Conservation (phyloP, 1,140 invertebrate genomes). For the Sogatella furcifera region DNA sequence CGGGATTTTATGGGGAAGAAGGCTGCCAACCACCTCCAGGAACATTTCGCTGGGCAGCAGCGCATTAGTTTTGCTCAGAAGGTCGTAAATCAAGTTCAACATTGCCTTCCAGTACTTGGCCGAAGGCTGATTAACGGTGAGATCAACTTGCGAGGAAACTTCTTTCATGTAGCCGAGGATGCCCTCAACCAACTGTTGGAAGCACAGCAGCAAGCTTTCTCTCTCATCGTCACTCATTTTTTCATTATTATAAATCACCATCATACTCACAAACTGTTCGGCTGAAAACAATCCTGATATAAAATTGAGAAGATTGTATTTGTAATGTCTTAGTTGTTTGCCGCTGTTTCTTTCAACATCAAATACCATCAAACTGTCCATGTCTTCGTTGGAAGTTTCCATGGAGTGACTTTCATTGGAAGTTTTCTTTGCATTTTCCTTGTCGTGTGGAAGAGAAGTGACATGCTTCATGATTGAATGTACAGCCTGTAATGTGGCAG, state of each 20-base stretch:
- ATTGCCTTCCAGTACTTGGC: conserved; percentile 72
- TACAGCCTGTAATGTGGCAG: conserved; percentile 49
- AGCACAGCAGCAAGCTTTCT: conserved; percentile 26
- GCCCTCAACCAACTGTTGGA: conserved; percentile 54
- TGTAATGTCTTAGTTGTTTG: conserved; percentile 71
- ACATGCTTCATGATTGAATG: conserved; percentile 54
- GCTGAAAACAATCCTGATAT: conserved; percentile 53
- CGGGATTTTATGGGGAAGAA: conserved; percentile 54
- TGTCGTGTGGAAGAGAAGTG: conserved; percentile 49
- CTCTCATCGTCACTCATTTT: background rate
- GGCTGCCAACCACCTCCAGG: conserved; percentile 55
- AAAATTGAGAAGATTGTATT: conserved; percentile 62
- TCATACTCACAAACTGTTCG: conserved; percentile 52
- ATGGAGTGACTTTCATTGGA: too few species aligned
- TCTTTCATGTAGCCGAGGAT: conserved; percentile 53
- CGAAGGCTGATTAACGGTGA: conserved; percentile 38
- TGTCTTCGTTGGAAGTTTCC: too few species aligned
- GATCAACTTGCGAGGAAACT: conserved; percentile 44
- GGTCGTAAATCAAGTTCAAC: conserved; percentile 62
- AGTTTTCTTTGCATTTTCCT: conserved; percentile 31
- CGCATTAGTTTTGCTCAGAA: conserved; percentile 58
- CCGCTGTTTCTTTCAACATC: conserved; percentile 49
- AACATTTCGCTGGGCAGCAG: conserved; percentile 67
- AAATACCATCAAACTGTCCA: conserved; percentile 38
- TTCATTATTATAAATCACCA: conserved; percentile 11